Percentiles rank a stretch among this genome's conserved stretches.
Conservation (phyloP, 1,140 invertebrate species). For the Megalopta genalis region DNA sequence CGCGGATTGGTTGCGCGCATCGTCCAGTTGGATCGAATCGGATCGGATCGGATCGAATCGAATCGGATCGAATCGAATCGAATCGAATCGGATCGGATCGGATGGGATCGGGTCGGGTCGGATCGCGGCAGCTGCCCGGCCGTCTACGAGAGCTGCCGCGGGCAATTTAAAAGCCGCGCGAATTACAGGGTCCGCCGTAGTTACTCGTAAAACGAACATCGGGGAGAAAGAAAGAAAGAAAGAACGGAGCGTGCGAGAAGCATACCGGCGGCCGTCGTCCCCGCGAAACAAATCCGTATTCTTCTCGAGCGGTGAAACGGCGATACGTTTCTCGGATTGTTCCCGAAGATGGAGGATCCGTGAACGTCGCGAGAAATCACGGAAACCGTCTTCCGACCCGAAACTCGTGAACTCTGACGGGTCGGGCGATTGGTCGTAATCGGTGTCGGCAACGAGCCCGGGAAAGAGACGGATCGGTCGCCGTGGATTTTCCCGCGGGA, state of each 20-base stretch:
- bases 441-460: not conserved
- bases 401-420: not conserved
- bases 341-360: too few species aligned
- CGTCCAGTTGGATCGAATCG: not conserved
- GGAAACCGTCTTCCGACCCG: not conserved
- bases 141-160: slow-evolving; percentile 47
- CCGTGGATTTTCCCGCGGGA: too few species aligned
- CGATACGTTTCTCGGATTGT: too few species aligned
- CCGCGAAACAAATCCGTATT: slow-evolving; percentile 60
- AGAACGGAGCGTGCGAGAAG: not conserved
- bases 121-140: slow-evolving; percentile 53
- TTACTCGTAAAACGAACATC: slow-evolving; percentile 51
- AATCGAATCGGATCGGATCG: slow-evolving; percentile 34
- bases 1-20: too few species aligned
- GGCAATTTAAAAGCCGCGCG: slow-evolving; percentile 60
- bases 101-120: slow-evolving; percentile 52
- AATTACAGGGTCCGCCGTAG: slow-evolving; percentile 59
- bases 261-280: not conserved
- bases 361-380: not conserved
- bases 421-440: not conserved
- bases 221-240: not conserved
- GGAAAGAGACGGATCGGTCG: slow-evolving; percentile 1
- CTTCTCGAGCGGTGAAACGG: not conserved
- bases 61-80: not conserved
- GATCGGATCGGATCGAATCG: slow-evolving; percentile 53